Evolutionary conservation across 2,888 invertebrate species (phyloP).

Genomic region (Muschampia plurimacula): DNA sequence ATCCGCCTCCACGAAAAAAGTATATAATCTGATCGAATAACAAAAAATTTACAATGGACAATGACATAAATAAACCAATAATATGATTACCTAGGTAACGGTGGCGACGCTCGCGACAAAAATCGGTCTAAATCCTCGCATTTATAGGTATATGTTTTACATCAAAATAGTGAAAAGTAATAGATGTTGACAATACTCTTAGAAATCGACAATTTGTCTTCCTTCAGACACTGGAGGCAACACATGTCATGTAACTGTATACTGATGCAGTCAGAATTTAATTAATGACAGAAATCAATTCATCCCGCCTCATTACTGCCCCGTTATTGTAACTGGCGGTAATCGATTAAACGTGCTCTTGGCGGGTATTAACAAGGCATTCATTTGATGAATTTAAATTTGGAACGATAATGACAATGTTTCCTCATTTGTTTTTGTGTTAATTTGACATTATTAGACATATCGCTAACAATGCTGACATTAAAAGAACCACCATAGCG

Average conservation of each 20-base stretch:
- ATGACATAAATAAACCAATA: too few species aligned
- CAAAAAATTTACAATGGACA: slow-evolving; percentile 7
- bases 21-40: too few species aligned
- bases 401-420: slow-evolving; percentile 5
- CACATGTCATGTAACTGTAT: slow-evolving; percentile 3
- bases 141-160: too few species aligned
- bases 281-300: slow-evolving; percentile 37
- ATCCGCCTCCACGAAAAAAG: too few species aligned
- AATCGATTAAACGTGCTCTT: slow-evolving; percentile 34
- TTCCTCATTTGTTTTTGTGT: slow-evolving; percentile 6
- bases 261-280: slow-evolving; percentile 25
- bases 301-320: slow-evolving; percentile 30
- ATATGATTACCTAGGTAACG: too few species aligned
- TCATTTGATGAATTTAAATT: slow-evolving; percentile 17
- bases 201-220: background rate
- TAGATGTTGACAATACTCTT: too few species aligned
- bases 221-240: background rate
- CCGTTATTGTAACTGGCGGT: slow-evolving; percentile 27
- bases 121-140: too few species aligned
- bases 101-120: too few species aligned
- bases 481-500: background rate
- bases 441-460: slow-evolving; percentile 1
- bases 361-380: slow-evolving; percentile 11
- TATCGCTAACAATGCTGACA: background rate
- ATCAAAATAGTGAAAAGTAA: too few species aligned